Evolutionary conservation across 92 coral and sea anemone genomes (phyloP).

Genomic region (Phenganax marumi): DNA sequence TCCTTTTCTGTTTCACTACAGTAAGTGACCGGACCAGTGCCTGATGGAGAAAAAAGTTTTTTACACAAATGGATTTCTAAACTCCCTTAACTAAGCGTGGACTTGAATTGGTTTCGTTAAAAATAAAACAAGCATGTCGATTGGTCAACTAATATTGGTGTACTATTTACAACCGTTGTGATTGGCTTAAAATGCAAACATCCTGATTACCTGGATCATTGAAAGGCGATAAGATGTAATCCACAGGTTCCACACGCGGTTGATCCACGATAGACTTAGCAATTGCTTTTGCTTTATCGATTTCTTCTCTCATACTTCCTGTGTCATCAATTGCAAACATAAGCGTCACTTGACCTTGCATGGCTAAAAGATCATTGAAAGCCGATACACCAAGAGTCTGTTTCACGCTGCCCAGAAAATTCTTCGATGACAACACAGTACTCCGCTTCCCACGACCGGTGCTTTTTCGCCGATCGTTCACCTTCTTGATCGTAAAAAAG

Average conservation of each 20-base stretch:
- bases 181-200: not conserved
- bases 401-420: constrained; percentile 51
- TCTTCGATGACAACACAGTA: constrained; percentile 30
- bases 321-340: constrained; percentile 69
- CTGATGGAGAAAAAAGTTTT: not conserved
- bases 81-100: too few species aligned
- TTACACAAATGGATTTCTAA: too few species aligned
- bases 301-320: constrained; percentile 63
- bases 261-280: constrained; percentile 58
- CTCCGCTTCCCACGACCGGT: constrained; percentile 40
- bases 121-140: too few species aligned
- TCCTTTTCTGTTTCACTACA: constrained; percentile 3
- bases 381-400: constrained; percentile 42
- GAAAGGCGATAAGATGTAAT: constrained; percentile 68
- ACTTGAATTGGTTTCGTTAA: too few species aligned
- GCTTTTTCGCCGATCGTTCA: constrained; percentile 14
- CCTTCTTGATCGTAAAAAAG: constrained; percentile 49
- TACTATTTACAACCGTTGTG: not conserved
- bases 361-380: constrained; percentile 65
- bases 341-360: constrained; percentile 73
- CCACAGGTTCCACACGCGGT: constrained; percentile 51
- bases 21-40: constrained; percentile 29
- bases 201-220: constrained; percentile 72
- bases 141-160: not conserved
- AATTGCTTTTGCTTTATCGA: constrained; percentile 60